Conservation (phyloP, 2,888 invertebrate species). For the Drosophila fungiperda region DNA sequence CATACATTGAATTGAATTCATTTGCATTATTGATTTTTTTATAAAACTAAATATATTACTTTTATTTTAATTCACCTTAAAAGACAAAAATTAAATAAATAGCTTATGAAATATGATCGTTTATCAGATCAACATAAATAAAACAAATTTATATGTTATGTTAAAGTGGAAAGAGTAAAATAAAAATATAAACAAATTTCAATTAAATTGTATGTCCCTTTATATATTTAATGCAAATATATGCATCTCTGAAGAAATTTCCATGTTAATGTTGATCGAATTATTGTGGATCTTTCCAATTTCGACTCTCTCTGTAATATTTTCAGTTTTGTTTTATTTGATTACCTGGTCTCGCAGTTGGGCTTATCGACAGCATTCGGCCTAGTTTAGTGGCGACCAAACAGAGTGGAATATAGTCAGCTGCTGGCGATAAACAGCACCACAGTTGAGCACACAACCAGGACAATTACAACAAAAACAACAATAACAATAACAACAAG, state of each 20-base stretch:
- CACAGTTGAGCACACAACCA: conserved; percentile 32
- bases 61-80: not conserved
- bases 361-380: conserved; percentile 50
- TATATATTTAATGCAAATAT: no score
- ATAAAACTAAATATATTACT: not conserved
- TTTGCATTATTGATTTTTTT: not conserved
- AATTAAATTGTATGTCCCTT: not conserved
- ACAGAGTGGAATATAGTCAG: conserved; percentile 37
- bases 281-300: not conserved
- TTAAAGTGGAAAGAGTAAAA: no score
- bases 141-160: not conserved
- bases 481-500: not conserved
- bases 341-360: conserved; percentile 21
- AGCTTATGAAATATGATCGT: not conserved
- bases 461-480: conserved; percentile 6
- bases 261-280: not conserved
- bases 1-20: not conserved
- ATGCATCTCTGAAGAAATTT: not conserved
- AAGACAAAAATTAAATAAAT: not conserved
- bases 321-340: not conserved
- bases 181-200: no score
- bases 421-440: conserved; percentile 64
- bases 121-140: not conserved
- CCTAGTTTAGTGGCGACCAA: conserved; percentile 10
- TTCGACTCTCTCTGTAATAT: conserved; percentile 13